These are phyloP conservation scores for Steatornis caripensis DNA, from an alignment of 2,113 vertebrate species.

Conservation along the genomic window DNA sequence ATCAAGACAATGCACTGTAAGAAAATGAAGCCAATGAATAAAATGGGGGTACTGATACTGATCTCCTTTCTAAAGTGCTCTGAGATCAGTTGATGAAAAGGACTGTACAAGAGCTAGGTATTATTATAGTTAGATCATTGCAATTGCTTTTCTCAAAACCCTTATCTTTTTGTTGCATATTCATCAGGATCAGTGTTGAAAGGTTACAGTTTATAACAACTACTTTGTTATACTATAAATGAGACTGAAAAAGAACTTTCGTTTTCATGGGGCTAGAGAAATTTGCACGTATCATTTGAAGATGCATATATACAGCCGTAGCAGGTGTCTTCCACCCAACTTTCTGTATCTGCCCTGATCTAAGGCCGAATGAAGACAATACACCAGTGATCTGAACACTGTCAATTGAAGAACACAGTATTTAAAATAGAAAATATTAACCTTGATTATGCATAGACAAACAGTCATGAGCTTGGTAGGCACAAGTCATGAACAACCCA, in stretches of 20 bases:
- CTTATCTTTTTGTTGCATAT: conserved; percentile 61
- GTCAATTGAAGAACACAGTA: neutral
- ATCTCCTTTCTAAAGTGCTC: conserved; percentile 60
- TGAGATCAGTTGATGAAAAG: conserved; percentile 62
- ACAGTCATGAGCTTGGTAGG: neutral
- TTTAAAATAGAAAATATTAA: neutral
- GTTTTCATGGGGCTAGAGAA: conserved; percentile 44
- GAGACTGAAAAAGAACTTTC: conserved; percentile 14
- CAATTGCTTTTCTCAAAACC: conserved; percentile 55
- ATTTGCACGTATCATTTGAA: conserved; percentile 44
- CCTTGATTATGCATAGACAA: neutral
- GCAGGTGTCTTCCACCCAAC: neutral
- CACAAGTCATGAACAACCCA: neutral
- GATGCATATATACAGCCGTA: neutral
- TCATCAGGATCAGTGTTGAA: conserved; percentile 49
- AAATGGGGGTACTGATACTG: conserved; percentile 59
- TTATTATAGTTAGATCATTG: conserved; percentile 58
- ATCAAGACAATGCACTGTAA: conserved; percentile 49
- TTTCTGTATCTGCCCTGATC: neutral
- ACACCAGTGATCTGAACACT: neutral
- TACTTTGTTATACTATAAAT: conserved; percentile 28
- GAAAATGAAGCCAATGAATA: conserved; percentile 69
- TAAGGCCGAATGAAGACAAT: neutral
- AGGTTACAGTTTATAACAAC: conserved; percentile 54
- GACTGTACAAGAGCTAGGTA: conserved; percentile 49